Conservation (phyloP, 2,888 invertebrate species). For the Polydrusus pterygomalis region DNA sequence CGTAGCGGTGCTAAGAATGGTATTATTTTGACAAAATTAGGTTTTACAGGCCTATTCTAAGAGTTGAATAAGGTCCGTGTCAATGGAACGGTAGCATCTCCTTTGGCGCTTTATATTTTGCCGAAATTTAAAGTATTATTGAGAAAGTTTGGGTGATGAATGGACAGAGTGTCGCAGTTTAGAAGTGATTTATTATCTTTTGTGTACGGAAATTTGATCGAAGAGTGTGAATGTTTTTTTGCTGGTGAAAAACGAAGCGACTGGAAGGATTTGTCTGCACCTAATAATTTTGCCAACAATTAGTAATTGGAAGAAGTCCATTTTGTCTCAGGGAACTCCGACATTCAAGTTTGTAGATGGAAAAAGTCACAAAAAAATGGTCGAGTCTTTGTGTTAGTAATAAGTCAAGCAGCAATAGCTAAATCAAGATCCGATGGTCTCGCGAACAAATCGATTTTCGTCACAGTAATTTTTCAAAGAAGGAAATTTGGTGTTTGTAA, state of each 20-base stretch:
- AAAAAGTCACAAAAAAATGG: too few relatives aligned
- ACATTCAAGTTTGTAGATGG: too few relatives aligned
- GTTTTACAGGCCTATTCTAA: constrained; percentile 27
- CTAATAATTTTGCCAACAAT: too few relatives aligned
- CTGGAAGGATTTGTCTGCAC: not conserved
- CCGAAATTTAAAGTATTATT: constrained; percentile 62
- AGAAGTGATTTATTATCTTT: constrained; percentile 57
- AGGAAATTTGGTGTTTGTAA: too few relatives aligned
- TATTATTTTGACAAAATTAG: not conserved
- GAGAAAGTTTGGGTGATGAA: constrained; percentile 51
- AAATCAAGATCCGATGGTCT: too few relatives aligned
- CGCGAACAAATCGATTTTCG: too few relatives aligned
- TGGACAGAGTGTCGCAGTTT: constrained; percentile 53
- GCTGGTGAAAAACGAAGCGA: not conserved
- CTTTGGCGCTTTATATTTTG: constrained; percentile 61
- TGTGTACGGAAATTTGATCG: constrained; percentile 44
- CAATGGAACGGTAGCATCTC: constrained; percentile 64
- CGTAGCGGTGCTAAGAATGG: constrained; percentile 17
- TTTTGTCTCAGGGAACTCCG: too few relatives aligned
- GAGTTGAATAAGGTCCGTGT: constrained; percentile 48
- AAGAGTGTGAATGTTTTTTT: constrained; percentile 30
- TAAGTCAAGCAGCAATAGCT: too few relatives aligned
- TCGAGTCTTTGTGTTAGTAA: too few relatives aligned
- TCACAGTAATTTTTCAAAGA: too few relatives aligned
- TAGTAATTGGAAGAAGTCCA: too few relatives aligned